A percentile compares a stretch with the other conserved stretches of the same genome.
Conservation (phyloP, 2,888 invertebrate species). For the Troglohyphantes excavatus region DNA sequence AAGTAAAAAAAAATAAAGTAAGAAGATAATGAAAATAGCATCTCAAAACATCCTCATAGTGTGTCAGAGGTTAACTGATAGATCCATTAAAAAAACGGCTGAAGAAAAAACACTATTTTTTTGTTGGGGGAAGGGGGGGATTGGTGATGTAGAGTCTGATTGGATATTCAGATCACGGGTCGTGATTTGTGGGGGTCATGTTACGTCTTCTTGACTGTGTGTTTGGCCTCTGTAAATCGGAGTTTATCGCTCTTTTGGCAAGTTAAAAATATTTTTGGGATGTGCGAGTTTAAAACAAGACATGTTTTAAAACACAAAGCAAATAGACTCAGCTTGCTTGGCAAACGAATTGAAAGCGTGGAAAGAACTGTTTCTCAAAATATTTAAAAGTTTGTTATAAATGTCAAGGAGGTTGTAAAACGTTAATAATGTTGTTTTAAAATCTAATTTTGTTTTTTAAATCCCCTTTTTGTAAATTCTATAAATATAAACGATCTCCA, state of each 20-base stretch:
- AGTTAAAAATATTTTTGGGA: neutral
- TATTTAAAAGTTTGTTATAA: too few relatives aligned
- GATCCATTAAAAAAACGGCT: conserved; percentile 72
- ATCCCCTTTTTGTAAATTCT: too few relatives aligned
- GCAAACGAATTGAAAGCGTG: too few relatives aligned
- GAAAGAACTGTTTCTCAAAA: too few relatives aligned
- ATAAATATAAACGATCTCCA: too few relatives aligned
- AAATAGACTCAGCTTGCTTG: too few relatives aligned
- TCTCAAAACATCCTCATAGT: conserved; percentile 71
- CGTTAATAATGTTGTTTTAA: too few relatives aligned
- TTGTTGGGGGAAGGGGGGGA: conserved; percentile 10
- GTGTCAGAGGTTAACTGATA: conserved; percentile 78
- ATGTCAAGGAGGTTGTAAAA: too few relatives aligned
- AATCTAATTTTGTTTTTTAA: too few relatives aligned
- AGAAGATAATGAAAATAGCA: conserved; percentile 40
- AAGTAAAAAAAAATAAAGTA: conserved; percentile 1
- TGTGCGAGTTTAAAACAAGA: too few relatives aligned
- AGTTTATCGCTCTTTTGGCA: conserved; percentile 43
- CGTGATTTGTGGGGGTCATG: conserved; percentile 78
- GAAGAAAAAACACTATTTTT: conserved; percentile 20
- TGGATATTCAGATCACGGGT: conserved; percentile 75
- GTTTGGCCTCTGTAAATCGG: conserved; percentile 6
- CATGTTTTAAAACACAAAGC: too few relatives aligned
- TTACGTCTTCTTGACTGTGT: conserved; percentile 70
- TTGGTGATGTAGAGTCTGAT: conserved; percentile 62